phyloP scores from a whole-genome alignment of 1,140 invertebrate genomes.

The Papilio machaon region DNA sequence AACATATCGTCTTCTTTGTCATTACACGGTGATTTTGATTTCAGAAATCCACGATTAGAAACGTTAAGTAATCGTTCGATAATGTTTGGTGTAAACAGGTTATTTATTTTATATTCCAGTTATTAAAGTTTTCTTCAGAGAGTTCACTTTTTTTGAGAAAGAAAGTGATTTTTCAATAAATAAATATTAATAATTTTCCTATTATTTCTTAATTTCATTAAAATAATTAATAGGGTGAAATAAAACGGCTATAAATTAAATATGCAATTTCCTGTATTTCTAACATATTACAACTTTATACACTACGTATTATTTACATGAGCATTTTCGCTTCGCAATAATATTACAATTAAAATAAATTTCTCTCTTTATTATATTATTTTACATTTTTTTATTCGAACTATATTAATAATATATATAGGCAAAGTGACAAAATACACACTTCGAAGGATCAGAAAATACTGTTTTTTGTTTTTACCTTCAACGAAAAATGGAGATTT shows the following conservation, averaged over 20 bases:
- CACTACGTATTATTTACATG: constrained; percentile 76
- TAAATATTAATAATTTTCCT: no score
- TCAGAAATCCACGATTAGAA: no score
- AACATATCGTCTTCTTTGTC: no score
- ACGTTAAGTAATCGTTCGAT: no score
- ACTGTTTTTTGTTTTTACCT: constrained; percentile 48
- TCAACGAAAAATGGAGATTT: constrained; percentile 4
- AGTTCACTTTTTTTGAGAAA: no score
- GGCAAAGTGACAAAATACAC: constrained; percentile 68
- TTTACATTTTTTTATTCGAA: constrained; percentile 47
- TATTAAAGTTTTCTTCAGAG: no score
- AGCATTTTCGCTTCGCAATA: constrained; percentile 74
- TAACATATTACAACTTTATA: constrained; percentile 75
- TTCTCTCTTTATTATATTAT: constrained; percentile 74
- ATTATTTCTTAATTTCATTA: no score
- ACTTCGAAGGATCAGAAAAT: constrained; percentile 51
- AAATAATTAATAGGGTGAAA: constrained; percentile 38
- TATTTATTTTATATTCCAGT: no score
- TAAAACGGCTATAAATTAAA: constrained; percentile 54
- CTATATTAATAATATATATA: constrained; percentile 65
- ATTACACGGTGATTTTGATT: no score
- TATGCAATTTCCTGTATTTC: constrained; percentile 74
- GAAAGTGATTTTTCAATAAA: no score
- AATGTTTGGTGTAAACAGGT: no score
- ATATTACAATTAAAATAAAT: constrained; percentile 75